A percentile compares a stretch with the other conserved stretches of the same genome.
phyloP scores from a whole-genome alignment of 1,140 invertebrate species.

The Streblospio benedicti region DNA sequence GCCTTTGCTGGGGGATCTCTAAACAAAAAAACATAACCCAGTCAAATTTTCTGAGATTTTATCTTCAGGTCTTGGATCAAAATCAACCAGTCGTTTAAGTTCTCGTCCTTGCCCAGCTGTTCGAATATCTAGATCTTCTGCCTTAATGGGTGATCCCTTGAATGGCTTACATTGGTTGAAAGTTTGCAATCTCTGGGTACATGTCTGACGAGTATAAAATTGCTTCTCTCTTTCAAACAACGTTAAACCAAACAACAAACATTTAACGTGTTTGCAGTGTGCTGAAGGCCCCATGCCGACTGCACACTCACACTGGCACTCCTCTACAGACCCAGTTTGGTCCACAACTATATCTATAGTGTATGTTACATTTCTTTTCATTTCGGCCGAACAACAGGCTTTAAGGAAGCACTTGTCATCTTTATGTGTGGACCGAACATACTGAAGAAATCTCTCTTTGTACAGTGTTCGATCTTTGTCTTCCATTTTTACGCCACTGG shows the following conservation, averaged over 20 bases:
- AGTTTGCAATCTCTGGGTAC: slow-evolving; percentile 22
- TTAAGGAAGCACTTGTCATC: background rate
- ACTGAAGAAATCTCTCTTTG: background rate
- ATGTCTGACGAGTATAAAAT: slow-evolving; percentile 17
- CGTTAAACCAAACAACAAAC: slow-evolving; percentile 15
- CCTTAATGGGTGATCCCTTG: slow-evolving; percentile 18
- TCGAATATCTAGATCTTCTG: slow-evolving; percentile 2
- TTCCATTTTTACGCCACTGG: too few relatives aligned
- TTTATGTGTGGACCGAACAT: background rate
- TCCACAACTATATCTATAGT: slow-evolving; percentile 19
- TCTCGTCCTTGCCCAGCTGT: background rate
- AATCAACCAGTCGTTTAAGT: slow-evolving; percentile 7
- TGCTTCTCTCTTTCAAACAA: slow-evolving; percentile 4
- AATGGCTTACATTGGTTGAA: slow-evolving; percentile 19
- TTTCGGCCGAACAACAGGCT: slow-evolving; percentile 14
- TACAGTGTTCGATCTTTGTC: too few relatives aligned
- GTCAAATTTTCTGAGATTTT: too few relatives aligned
- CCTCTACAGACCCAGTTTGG: slow-evolving; percentile 9
- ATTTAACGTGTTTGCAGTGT: slow-evolving; percentile 25
- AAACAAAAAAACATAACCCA: too few relatives aligned
- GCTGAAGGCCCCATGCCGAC: slow-evolving; percentile 23
- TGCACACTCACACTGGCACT: slow-evolving; percentile 26
- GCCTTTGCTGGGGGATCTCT: too few relatives aligned
- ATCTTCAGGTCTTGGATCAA: slow-evolving; percentile 17
- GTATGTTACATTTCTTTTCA: slow-evolving; percentile 19